Evolutionary conservation across 2,797 vertebrate genomes (phyloP).

Genomic region (Thaleichthys pacificus): DNA sequence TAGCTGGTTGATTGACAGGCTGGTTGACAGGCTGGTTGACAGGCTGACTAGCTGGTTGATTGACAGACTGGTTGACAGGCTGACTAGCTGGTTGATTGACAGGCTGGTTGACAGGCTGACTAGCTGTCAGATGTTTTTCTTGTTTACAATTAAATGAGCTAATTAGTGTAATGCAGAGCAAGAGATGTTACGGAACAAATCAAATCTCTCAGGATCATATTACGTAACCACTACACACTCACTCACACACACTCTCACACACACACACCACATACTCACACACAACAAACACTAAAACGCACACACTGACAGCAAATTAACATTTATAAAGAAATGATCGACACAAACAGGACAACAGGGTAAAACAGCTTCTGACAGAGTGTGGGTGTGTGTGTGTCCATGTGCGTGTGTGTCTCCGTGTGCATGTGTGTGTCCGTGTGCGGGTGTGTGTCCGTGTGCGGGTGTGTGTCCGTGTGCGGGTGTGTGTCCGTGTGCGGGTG

Average conservation of each 20-base stretch:
- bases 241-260: neutral
- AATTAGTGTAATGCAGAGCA: no score
- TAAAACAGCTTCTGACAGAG: neutral
- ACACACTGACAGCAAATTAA: neutral
- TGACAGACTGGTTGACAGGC: no score
- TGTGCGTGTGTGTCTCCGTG: neutral
- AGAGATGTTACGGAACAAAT: neutral
- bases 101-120: no score
- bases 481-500: slow-evolving; percentile 1
- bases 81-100: no score
- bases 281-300: no score
- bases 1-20: no score
- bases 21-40: no score
- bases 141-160: no score
- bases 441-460: neutral
- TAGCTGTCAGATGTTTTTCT: no score
- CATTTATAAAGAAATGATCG: no score
- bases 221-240: neutral
- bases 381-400: neutral
- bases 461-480: slow-evolving; percentile 7
- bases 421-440: neutral
- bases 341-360: no score
- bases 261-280: neutral
- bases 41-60: no score
- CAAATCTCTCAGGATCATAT: neutral